Conservation (phyloP, 2,797 vertebrate genomes). For the Sternotherus odoratus region DNA sequence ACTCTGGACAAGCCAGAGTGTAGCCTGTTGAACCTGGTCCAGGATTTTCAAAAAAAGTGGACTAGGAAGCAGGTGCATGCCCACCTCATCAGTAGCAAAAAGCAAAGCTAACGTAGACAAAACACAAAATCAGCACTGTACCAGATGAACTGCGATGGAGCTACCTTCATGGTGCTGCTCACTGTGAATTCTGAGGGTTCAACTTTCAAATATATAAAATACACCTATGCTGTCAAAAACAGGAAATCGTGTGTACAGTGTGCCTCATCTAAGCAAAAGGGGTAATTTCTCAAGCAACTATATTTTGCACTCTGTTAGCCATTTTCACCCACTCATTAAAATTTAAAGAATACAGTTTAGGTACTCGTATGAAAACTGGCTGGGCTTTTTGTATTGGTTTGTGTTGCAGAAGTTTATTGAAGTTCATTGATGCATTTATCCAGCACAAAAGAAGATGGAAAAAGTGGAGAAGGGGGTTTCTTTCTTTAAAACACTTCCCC, state of each 20-base stretch:
- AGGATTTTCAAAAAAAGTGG: background rate
- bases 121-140: background rate
- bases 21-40: background rate
- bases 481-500: background rate
- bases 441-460: background rate
- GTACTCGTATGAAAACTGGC: background rate
- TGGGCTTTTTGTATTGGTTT: background rate
- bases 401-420: background rate
- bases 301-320: background rate
- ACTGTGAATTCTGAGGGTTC: background rate
- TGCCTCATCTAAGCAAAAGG: background rate
- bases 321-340: background rate
- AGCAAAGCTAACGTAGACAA: background rate
- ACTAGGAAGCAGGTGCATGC: background rate
- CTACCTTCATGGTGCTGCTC: background rate
- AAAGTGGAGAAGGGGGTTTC: background rate
- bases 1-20: no score
- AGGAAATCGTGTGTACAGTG: background rate
- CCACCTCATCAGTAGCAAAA: background rate
- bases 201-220: background rate
- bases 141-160: background rate
- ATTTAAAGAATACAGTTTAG: background rate
- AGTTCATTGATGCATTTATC: background rate
- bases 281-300: background rate
- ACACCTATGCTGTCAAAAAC: background rate